Conservation (phyloP, 2,888 invertebrate species). For the Eupeodes luniger region DNA sequence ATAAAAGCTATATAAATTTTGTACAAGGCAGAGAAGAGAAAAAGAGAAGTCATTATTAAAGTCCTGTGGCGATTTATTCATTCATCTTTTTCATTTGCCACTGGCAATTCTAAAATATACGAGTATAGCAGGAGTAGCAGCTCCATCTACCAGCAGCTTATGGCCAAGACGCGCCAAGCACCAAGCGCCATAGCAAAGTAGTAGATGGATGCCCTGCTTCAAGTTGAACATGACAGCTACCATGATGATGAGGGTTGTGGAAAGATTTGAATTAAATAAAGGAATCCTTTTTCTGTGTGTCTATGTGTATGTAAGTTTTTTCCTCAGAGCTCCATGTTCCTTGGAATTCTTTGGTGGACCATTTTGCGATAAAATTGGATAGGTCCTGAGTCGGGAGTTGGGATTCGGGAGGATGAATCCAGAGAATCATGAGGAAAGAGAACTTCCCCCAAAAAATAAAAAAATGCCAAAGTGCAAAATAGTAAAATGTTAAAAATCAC, state of each 20-base stretch:
- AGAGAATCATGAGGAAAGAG: not conserved
- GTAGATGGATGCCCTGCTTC: slow-evolving; percentile 68
- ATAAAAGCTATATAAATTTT: slow-evolving; percentile 8
- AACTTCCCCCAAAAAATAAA: slow-evolving; percentile 30
- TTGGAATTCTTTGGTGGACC: not conserved
- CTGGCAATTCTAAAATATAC: not conserved
- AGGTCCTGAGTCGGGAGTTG: too few relatives aligned
- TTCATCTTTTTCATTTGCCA: slow-evolving; percentile 58
- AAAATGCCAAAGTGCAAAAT: slow-evolving; percentile 68
- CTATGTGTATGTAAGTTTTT: not conserved
- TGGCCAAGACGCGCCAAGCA: slow-evolving; percentile 45
- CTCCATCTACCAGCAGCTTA: slow-evolving; percentile 28
- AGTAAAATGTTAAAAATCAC: slow-evolving; percentile 65
- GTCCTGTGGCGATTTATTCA: slow-evolving; percentile 75
- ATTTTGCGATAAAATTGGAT: not conserved
- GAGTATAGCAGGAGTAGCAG: not conserved
- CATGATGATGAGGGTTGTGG: slow-evolving; percentile 75
- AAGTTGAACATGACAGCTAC: slow-evolving; percentile 76
- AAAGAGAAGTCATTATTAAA: slow-evolving; percentile 71
- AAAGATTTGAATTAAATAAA: slow-evolving; percentile 73
- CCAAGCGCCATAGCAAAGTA: slow-evolving; percentile 26
- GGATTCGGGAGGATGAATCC: too few relatives aligned
- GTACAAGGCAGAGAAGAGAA: not conserved
- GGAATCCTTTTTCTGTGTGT: slow-evolving; percentile 39
- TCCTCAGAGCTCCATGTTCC: too few relatives aligned